phyloP scores from a whole-genome alignment of 2,888 invertebrate genomes.

The Drosophila nr. medialis region DNA sequence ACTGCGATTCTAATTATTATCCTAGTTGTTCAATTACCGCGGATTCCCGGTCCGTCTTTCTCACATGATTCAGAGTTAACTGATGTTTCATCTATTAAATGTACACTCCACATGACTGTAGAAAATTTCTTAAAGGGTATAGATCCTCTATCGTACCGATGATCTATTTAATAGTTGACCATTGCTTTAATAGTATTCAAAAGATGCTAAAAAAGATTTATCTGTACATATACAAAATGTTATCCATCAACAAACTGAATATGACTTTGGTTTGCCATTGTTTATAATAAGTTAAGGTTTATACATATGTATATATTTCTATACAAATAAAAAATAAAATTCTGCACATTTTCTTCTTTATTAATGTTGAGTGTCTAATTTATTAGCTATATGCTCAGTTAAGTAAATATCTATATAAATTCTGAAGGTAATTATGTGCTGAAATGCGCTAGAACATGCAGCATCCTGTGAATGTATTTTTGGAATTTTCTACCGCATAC shows the following conservation, averaged over 20 bases:
- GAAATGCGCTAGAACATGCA: conserved; percentile 63
- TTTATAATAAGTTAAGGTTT: neutral
- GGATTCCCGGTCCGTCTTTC: neutral
- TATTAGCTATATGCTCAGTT: conserved; percentile 38
- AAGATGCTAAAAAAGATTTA: neutral
- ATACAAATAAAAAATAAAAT: conserved; percentile 1
- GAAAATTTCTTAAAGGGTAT: no score
- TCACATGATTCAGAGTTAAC: neutral
- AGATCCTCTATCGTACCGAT: neutral
- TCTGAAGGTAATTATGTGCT: conserved; percentile 69
- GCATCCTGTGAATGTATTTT: conserved; percentile 54
- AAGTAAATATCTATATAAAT: conserved; percentile 41
- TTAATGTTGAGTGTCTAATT: conserved; percentile 46
- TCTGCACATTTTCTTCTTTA: conserved; percentile 27
- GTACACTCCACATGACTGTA: neutral
- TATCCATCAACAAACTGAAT: neutral
- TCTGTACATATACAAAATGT: neutral
- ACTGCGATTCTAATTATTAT: neutral
- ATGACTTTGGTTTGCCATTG: neutral
- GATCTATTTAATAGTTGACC: neutral
- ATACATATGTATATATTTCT: neutral
- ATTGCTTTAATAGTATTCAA: neutral
- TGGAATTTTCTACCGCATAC: conserved; percentile 3
- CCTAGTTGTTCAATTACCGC: neutral
- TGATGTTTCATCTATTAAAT: neutral